Evolutionary conservation across 2,888 invertebrate species (phyloP), one percentile per base, ranked within the genome.

Genomic region (Drosophila prolongata): DNA sequence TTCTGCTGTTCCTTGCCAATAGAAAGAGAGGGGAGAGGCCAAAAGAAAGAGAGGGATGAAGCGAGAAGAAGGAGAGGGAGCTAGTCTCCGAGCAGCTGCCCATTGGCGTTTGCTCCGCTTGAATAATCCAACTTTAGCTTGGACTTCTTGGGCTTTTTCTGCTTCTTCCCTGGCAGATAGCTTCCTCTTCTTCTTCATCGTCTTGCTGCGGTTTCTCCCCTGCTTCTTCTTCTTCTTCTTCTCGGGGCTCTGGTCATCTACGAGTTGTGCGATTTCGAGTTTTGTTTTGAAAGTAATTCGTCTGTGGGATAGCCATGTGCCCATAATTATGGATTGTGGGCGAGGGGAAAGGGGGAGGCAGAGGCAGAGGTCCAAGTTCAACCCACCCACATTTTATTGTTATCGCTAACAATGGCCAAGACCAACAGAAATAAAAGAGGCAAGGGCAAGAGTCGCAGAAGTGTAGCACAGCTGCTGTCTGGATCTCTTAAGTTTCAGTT

Each of bases 341-440:
- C 6, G 9, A 52, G 38, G 24, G 62, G 61, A n/a, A 19, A 43
- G 53, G 13, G 8, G 49, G 19, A 70, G 71, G 71, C 71, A 79
- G 34, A 60, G 79, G 76, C 79, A 66, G 82, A 84, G 85, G 85
- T 86, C 87, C 81, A 86, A 86, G 85, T 86, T 86, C 89, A 83
- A 76, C 79, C 89, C 89, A 85, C 89, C 87, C 86, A 83, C 86
- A 82, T 88, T 83, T 88, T 82, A 83, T 83, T 83, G 89, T 84
- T 84, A 83, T 87, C 78, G 84, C 42, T 71, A 83, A 89, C 87
- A 88, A 84, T 83, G 71, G 89, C 79, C 70, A 24, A 65, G 67
- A 66, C 53, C 34, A 34, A 53, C 62, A 53, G 60, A 53, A 3
- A 50, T 37, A 46, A 49, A 14, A 40, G 37, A n/a, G 44, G 37